phyloP scores from a whole-genome alignment of 1,140 invertebrate species.

The Orchestia grillus region DNA sequence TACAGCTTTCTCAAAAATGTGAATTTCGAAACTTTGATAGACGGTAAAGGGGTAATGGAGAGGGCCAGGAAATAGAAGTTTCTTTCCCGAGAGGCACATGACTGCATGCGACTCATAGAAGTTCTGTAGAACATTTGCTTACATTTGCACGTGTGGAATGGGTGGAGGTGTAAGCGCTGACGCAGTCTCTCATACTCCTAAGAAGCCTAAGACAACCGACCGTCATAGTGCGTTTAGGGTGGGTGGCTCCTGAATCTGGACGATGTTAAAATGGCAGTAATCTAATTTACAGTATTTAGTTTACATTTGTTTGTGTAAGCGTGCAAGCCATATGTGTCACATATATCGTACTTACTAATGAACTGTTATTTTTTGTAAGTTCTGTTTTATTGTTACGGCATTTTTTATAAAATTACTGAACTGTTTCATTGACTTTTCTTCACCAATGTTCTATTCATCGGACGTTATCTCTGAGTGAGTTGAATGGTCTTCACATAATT shows the following conservation, averaged over 20 bases:
- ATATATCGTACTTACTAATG: neutral
- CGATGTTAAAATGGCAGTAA: neutral
- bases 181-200: too few species aligned
- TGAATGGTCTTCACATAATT: too few species aligned
- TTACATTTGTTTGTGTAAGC: neutral
- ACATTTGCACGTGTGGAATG: neutral
- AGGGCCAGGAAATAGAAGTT: too few species aligned
- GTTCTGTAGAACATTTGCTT: too few species aligned
- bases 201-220: neutral
- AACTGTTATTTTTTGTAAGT: slow-evolving; percentile 10
- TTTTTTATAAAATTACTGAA: neutral
- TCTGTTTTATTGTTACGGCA: neutral
- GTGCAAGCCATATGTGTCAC: neutral
- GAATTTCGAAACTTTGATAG: too few species aligned
- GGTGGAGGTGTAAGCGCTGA: neutral
- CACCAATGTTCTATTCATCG: neutral
- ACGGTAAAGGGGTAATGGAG: too few species aligned
- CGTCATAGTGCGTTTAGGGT: neutral
- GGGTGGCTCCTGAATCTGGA: neutral
- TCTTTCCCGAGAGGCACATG: too few species aligned
- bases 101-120: too few species aligned
- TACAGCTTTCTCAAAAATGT: too few species aligned
- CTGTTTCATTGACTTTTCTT: neutral
- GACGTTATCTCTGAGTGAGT: too few species aligned
- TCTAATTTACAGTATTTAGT: neutral